phyloP scores from a whole-genome alignment of 37 sponge, comb jelly and placozoan genomes.

The Halichondria panicea region DNA sequence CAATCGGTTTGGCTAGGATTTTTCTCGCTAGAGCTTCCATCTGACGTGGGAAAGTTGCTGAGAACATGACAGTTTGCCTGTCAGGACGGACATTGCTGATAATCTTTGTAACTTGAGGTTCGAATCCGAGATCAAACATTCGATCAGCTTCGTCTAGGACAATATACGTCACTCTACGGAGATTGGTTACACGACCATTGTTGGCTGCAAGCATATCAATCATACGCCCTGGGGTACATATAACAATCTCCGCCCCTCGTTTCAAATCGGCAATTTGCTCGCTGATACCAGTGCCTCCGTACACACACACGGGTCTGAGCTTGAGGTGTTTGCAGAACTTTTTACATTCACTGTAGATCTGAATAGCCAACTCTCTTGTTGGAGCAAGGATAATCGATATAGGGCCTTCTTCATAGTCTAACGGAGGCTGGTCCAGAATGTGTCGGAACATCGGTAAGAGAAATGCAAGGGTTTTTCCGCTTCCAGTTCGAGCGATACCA shows the following conservation, averaged over 20 bases:
- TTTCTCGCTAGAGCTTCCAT: conserved; percentile 99
- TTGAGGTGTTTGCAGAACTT: conserved; percentile 91
- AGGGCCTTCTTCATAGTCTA: conserved; percentile 91
- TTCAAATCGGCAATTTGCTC: conserved; percentile 98
- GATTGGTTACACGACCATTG: conserved; percentile 93
- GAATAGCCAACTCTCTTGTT: conserved; percentile 95
- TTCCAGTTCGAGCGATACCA: conserved; percentile 97
- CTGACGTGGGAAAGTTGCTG: conserved; percentile 97
- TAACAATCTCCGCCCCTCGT: conserved; percentile 95
- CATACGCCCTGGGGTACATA: conserved; percentile 99
- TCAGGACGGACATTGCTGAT: conserved; percentile 88
- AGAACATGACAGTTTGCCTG: conserved; percentile 97
- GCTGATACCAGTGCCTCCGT: conserved; percentile 98
- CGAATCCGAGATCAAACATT: conserved; percentile 99
- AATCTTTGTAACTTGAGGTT: conserved; percentile 96
- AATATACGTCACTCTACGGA: conserved; percentile 88
- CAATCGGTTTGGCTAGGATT: conserved; percentile 90
- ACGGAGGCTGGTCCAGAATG: conserved; percentile 86
- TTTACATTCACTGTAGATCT: conserved; percentile 88
- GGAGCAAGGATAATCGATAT: conserved; percentile 91
- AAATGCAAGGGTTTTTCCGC: conserved; percentile 98
- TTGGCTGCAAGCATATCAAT: conserved; percentile 98
- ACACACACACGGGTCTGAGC: conserved; percentile 87
- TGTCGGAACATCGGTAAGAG: conserved; percentile 94
- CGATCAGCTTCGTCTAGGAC: conserved; percentile 99